Conservation (phyloP, 2,888 invertebrate genomes). For the Drosophila greeni region DNA sequence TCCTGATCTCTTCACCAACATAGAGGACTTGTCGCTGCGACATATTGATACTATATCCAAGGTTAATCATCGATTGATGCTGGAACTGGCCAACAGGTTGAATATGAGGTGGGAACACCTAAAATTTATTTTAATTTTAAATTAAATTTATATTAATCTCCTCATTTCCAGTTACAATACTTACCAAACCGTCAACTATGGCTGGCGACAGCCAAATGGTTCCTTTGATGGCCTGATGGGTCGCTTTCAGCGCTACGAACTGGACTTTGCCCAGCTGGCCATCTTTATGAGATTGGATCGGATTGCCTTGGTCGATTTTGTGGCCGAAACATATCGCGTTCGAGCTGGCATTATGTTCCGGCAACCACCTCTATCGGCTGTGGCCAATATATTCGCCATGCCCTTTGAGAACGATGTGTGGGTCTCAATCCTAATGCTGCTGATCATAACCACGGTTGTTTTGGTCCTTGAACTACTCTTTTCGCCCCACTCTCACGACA, state of each 20-base stretch:
- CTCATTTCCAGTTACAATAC: slow-evolving; percentile 74
- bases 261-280: slow-evolving; percentile 81
- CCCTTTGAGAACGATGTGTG: slow-evolving; percentile 82
- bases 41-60: slow-evolving; percentile 79
- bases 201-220: slow-evolving; percentile 81
- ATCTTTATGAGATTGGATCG: slow-evolving; percentile 82
- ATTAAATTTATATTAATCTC: neutral
- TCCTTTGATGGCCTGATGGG: slow-evolving; percentile 82
- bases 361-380: slow-evolving; percentile 82
- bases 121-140: neutral
- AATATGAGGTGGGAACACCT: slow-evolving; percentile 77
- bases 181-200: slow-evolving; percentile 79
- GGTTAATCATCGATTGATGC: slow-evolving; percentile 77
- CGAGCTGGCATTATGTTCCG: slow-evolving; percentile 82
- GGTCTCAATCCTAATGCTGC: slow-evolving; percentile 76
- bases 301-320: slow-evolving; percentile 80
- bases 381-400: slow-evolving; percentile 82
- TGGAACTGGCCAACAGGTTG: slow-evolving; percentile 76
- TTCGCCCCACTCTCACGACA: slow-evolving; percentile 63
- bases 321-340: slow-evolving; percentile 80
- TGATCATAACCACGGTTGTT: slow-evolving; percentile 70
- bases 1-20: slow-evolving; percentile 76
- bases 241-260: slow-evolving; percentile 80
- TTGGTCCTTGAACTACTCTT: slow-evolving; percentile 68
- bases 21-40: slow-evolving; percentile 76